Base-by-base conservation (phyloP, 1,140 invertebrate genomes). In the Phortica variegata region DNA sequence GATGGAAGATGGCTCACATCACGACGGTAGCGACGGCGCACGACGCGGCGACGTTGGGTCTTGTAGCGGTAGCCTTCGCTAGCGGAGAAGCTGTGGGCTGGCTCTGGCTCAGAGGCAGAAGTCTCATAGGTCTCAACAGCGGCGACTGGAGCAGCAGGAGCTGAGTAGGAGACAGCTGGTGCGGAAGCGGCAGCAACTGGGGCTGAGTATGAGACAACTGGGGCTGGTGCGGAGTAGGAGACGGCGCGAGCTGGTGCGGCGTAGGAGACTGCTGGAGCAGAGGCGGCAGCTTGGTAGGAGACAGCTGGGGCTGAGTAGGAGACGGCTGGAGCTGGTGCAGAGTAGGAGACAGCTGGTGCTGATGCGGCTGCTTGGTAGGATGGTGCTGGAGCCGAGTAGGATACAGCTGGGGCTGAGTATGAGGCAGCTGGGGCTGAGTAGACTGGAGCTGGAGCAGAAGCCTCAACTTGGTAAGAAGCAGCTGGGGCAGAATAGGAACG, bases 11-110 rank as follows among this genome's bases (percentile, higher is more conserved):
- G 54, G 63, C 58, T 61, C 43, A 57, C 60, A 59, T 54, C 65
- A 60, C 65, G 70, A 57, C 65, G 69, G 21, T 60, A 58, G 23
- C 65, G 70, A 40, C 66, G 58, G 19, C 56, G 32, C 13, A 65
- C 63, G 16, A 52, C 47, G 43, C 60, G 60, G 29, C 52, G 46
- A 46, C 56, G 56, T 20, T 63, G 56, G 50, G 61, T 72, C 53
- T 72, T 72, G 60, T 72, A 72, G 19, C 65, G 65, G 58, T 72
- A 72, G 15, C 68, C 68, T 46, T 72, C 68, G 20, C 8, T 36
- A n/a, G 61, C 46, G 2, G 66, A 71, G 60, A 56, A 71, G 43
- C 37, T 58, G 50, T 71, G 66, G 12, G 61, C 61, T 15, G 61
- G 59, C 7, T 17, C 47, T 26, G 46, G 46, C 19, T 53, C 66